Evolutionary conservation across 2,797 vertebrate species (phyloP), one percentile per base, ranked within the genome.

Genomic region (Chaenodraco wilsoni): DNA sequence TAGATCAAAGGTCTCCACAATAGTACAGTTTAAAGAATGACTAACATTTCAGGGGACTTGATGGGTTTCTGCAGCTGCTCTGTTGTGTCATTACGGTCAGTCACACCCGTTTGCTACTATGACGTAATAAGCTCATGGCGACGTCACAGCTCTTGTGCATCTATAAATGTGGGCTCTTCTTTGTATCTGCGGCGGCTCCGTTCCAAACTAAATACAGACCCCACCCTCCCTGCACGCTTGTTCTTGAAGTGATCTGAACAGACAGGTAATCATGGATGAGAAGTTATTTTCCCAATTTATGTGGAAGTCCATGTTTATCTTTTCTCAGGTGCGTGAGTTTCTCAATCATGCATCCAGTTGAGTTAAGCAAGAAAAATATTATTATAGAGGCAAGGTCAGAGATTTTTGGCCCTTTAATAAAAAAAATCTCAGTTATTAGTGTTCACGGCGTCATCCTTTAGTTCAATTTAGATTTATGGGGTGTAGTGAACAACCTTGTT

Each of bases 161-260:
- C 69, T 48, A 72, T 46, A 72, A 56, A 72, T 49, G 59, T 50
- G 2, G 64, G 55, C 78, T 64, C 59, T 80, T 77, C 65, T 81
- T 81, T 75, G 79, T 82, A 79, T 79, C 58, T 27, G 72, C 81
- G 64, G 81, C 27, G 49, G 77, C 84, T 80, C 45, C 3, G 76
- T 83, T 89, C 74, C 91, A 89, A 83, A 84, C 81, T 78, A 84
- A 87, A 81, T 64, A 65, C 74, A 80, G 61, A 37, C 79, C 63
- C 69, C 49, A 1, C 5, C 57, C 52, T 33, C 69, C 65, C 65
- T 1, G 7, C 49, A 55, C 40, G 7, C 21, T 21, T 59, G 40
- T 59, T 74, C 4, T 72, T 58, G 16, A 46, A 46, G 65, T 55
- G 50, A 81, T 44, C 16, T 40, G 66, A 37, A 37, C 33, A 7